Base-by-base conservation (phyloP, 2,888 invertebrate species). In the Calephelis perditalis region DNA sequence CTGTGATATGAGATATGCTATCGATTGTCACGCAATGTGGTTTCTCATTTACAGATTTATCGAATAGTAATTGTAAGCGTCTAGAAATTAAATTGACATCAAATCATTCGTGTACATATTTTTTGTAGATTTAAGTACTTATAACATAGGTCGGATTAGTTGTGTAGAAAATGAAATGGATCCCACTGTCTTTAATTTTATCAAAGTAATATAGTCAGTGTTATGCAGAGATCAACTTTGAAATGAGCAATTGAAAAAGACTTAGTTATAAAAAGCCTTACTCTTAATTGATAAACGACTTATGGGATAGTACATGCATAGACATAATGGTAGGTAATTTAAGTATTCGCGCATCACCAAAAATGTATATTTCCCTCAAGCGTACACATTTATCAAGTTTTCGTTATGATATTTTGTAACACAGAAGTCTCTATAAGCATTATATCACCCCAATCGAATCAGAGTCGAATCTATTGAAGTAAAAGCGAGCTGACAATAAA, bases 1-100 rank as follows among this genome's bases (percentile, higher is more conserved):
- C 82, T 82, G 82, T 82, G 82, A 82, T 82, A 82, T 74, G 70
- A 72, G 70, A 76, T 73, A 71, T 71, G 75, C 70, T 72, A 60
- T 56, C 57, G 12, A 36, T 52, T 60, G 57, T 60, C 63, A 63
- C 58, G 59, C 60, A 58, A 60, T 62, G 63, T 64, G 60, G 9
- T 26, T 52, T 52, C 52, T 52, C 52, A 52, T 52, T 52, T 35
- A 52, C 52, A 52, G 52, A 26, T 52, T 15, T 52, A 52, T 26
- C 49, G 49, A 52, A 52, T 52, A 52, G 35, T 52, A 52, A 26
- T 6, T 35, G 26, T 52, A 52, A 52, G 52, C 35, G 35, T 52
- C 11, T 52, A 52, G 52, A 49, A 49, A 26, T 49, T 49, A 52
- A 26, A 52, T 49, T 52, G 52, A 52, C 52, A 52, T 52, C 52